Percentiles rank a stretch among this genome's conserved stretches.
These are phyloP conservation scores for Hippocampus mohnikei DNA, from an alignment of 2,113 vertebrate species.

Conservation along the genomic window DNA sequence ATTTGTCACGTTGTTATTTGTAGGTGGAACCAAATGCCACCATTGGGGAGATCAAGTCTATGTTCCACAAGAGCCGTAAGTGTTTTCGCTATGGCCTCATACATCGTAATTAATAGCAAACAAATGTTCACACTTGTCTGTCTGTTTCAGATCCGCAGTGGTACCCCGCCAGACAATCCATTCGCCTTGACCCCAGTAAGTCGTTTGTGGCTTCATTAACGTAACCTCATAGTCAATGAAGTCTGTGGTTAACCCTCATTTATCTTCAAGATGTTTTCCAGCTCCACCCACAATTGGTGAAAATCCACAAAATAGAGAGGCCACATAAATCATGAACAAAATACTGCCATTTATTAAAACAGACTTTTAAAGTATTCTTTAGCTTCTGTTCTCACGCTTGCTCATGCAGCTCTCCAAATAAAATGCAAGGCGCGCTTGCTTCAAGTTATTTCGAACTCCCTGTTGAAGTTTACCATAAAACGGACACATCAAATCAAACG, in stretches of 20 bases:
- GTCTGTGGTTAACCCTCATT: neutral
- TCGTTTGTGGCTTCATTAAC: constrained; percentile 15
- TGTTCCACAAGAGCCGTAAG: constrained; percentile 90
- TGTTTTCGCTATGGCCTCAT: constrained; percentile 33
- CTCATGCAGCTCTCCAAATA: no score
- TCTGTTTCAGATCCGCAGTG: constrained; percentile 83
- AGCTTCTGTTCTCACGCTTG: neutral
- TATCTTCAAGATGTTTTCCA: no score
- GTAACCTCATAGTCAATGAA: neutral
- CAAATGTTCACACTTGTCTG: constrained; percentile 2
- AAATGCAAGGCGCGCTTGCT: neutral
- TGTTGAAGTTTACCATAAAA: neutral
- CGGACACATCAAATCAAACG: neutral
- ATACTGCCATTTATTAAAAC: neutral
- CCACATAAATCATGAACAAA: no score
- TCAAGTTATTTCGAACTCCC: neutral
- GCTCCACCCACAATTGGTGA: neutral
- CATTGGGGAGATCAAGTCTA: constrained; percentile 88
- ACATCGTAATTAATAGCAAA: constrained; percentile 12
- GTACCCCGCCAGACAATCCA: constrained; percentile 89
- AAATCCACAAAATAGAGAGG: neutral
- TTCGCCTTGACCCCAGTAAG: constrained; percentile 90
- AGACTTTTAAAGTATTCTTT: no score
- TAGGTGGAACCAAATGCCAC: constrained; percentile 94
- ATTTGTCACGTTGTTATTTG: constrained; percentile 38